Base-by-base conservation (phyloP, 2,797 vertebrate genomes). In the Sebastiscus tertius region DNA sequence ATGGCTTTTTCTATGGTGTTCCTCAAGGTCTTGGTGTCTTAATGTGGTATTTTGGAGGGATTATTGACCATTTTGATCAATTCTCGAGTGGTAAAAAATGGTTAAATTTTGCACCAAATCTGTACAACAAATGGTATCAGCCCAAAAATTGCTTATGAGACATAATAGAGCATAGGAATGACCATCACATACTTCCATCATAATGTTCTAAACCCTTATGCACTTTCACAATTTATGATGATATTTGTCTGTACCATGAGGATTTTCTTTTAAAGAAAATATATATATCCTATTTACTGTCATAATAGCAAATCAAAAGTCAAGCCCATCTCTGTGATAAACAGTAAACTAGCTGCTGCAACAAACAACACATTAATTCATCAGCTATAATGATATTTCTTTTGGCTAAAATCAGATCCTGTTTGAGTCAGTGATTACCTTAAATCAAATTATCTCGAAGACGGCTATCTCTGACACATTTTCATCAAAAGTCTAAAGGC, bases 391-490 rank as follows among this genome's bases (percentile, higher is more conserved):
- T 69, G 42, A 59, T 69, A 56, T 78, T 64, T 62, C 14, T 67
- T 22, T 27, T 39, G 29, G 26, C 39, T 26, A 16, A 62, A 66
- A 27, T 29, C 59, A 8, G 18, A 68, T 76, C 20, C 14, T 4
- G 13, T 75, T 70, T 59, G 27, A 85, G 31, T 69, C 46, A 56
- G 34, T 72, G 34, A 82, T 82, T 71, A 55, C 20, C 66, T 39
- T 54, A 56, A 70, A 79, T 86, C 56, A 58, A 73, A 78, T 75
- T 29, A 82, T 63, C 68, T 70, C 5, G n/a, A 24, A 67, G 60
- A 84, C 9, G 54, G 31, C 6, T 31, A 59, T 67, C 63, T 64
- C 58, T 18, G 31, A 67, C 52, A 46, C 55, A 63, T 64, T 80
- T 86, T 76, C 58, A 81, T 77, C 18, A 63, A 24, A 79, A 39